Evolutionary conservation across 2,888 invertebrate species (phyloP), one percentile per base, ranked within the genome.

Genomic region (Clostera curtula): DNA sequence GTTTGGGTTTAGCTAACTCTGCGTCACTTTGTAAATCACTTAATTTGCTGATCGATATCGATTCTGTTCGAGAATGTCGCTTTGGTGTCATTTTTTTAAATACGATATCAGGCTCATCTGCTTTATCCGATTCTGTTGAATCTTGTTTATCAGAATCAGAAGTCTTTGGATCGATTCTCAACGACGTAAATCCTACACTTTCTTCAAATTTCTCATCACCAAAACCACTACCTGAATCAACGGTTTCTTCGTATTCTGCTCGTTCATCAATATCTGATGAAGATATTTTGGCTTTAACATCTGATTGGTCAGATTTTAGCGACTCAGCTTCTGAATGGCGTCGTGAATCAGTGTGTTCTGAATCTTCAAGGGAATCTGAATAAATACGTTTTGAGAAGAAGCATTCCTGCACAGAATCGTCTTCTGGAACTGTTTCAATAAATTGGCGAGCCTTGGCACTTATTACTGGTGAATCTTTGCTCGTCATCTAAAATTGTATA

Each of bases 391-490:
- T 85, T 0, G 85, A 85, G 40, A 85, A 85, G 57, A 85, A 85
- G 30, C 85, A 85, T 58, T 85, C 85, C 51, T 85, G 85, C 4
- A 85, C 84, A 3, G 84, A 84, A 45, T 84, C 84, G 48, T 85
- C 85, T 62, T 85, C 85, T 3, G 85, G 84, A n/a, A 85, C 84
- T 4, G 85, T 85, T 49, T 85, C 85, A 36, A 85, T 85, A 36
- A 85, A 85, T 34, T 85, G 85, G 1, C 85, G 66, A 9, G 85
- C 85, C 46, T 85, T 85, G 6, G 85, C 82, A 42, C 85, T 85
- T 16, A 85, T 85, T 1, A 82, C 76, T 19, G 83, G 82, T 1
- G 83, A 83, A 38, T 83, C 84, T 55, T 82, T 84, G 10, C 73
- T 67, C 15, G 71, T 66, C 11, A 66, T 47, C 82, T 73, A 29